Evolutionary conservation across 2,797 vertebrate species (phyloP).

Genomic region (Luscinia megarhynchos): DNA sequence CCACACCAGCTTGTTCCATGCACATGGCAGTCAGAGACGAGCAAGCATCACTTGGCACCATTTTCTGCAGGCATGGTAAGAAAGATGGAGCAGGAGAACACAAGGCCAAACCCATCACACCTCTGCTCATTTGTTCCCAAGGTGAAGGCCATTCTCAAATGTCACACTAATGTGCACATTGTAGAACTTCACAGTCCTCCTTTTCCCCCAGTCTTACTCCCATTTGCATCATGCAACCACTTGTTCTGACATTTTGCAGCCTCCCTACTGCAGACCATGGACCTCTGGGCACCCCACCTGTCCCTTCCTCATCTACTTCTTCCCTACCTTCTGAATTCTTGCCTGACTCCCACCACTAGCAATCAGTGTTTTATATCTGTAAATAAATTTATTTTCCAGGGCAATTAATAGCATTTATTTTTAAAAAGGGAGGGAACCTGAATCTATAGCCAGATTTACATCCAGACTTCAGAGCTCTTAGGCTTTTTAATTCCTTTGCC

Average conservation of each 20-base stretch:
- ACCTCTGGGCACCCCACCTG: neutral
- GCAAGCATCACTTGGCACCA: neutral
- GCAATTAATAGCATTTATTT: neutral
- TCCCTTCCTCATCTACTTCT: neutral
- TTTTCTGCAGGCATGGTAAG: neutral
- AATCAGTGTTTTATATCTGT: neutral
- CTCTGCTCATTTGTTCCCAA: neutral
- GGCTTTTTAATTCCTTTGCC: neutral
- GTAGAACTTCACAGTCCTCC: neutral
- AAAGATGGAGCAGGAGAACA: neutral
- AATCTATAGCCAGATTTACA: neutral
- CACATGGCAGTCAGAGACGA: neutral
- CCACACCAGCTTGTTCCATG: neutral
- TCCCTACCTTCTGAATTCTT: neutral
- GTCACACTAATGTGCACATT: neutral
- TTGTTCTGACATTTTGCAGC: neutral
- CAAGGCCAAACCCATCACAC: fast-evolving
- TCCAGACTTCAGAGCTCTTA: neutral
- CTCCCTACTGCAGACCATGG: fast-evolving
- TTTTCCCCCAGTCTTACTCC: neutral
- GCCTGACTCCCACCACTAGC: neutral
- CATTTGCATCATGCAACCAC: neutral
- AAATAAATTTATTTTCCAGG: neutral
- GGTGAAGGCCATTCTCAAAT: neutral
- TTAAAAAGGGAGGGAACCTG: neutral